Percentiles rank a stretch among this genome's conserved stretches.
phyloP scores from a whole-genome alignment of 2,888 invertebrate species.

The Chorisops tibialis region DNA sequence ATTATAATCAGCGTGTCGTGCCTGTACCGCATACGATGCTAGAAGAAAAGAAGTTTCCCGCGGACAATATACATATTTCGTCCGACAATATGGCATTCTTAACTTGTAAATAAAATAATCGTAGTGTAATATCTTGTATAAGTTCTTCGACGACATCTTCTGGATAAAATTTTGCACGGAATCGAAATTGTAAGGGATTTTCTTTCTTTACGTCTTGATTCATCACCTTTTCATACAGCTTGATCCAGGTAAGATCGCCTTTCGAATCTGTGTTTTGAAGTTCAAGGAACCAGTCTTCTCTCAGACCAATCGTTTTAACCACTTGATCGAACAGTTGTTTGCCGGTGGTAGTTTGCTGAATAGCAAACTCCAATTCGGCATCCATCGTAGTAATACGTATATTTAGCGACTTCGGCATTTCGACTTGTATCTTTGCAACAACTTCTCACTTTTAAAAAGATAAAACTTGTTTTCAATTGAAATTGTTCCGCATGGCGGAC shows the following conservation, averaged over 20 bases:
- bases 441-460: too few species aligned
- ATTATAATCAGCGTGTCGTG: conserved; percentile 94
- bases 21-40: conserved; percentile 98
- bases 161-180: conserved; percentile 99
- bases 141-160: conserved; percentile 99
- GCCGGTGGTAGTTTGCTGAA: conserved; percentile 98
- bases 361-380: conserved; percentile 99
- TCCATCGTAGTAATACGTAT: conserved; percentile 99
- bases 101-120: conserved; percentile 87
- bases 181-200: conserved; percentile 96
- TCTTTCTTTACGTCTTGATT: conserved; percentile 99
- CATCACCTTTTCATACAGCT: conserved; percentile 95
- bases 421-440: too few species aligned
- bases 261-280: conserved; percentile 98
- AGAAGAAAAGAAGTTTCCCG: conserved; percentile 97
- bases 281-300: conserved; percentile 99
- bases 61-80: conserved; percentile 99
- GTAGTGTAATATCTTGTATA: conserved; percentile 98
- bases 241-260: conserved; percentile 97
- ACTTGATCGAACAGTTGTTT: conserved; percentile 99
- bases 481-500: neutral
- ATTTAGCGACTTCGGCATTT: too few species aligned
- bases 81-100: conserved; percentile 97
- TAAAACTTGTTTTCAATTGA: conserved; percentile 10
- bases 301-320: conserved; percentile 97